A percentile compares a stretch with the other conserved stretches of the same genome.
These are phyloP conservation scores for Macrosteles quadrilineatus DNA, from an alignment of 1,140 invertebrate genomes.

Conservation along the genomic window DNA sequence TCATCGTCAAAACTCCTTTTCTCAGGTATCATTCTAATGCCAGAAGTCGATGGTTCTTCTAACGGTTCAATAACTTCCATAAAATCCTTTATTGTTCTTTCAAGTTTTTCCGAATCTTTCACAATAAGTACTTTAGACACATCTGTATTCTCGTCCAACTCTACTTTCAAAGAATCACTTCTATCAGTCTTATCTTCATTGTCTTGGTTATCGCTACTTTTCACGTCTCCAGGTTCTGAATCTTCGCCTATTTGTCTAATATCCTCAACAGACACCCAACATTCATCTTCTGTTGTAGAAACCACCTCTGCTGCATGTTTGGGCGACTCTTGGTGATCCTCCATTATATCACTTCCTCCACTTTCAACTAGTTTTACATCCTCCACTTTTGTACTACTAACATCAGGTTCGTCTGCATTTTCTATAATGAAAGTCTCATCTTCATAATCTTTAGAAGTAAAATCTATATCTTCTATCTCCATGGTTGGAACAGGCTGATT, in stretches of 20 bases:
- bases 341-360: constrained; percentile 39
- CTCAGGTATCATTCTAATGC: constrained; percentile 40
- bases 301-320: constrained; percentile 53
- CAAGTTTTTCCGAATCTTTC: constrained; percentile 23
- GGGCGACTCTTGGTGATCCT: constrained; percentile 39
- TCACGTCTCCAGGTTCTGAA: constrained; percentile 33
- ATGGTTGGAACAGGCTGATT: constrained; percentile 37
- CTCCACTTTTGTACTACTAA: neutral
- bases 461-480: constrained; percentile 40
- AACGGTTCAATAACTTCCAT: constrained; percentile 32
- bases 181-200: constrained; percentile 20
- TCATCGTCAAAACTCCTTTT: constrained; percentile 45
- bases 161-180: constrained; percentile 18
- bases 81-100: constrained; percentile 30
- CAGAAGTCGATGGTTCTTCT: constrained; percentile 33
- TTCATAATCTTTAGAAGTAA: constrained; percentile 37
- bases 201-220: constrained; percentile 21
- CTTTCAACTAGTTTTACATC: constrained; percentile 8
- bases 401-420: constrained; percentile 28
- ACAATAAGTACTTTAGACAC: constrained; percentile 16
- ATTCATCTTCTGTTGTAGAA: constrained; percentile 47
- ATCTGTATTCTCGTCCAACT: constrained; percentile 26
- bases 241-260: constrained; percentile 42
- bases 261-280: constrained; percentile 35
- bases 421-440: constrained; percentile 42